These are phyloP conservation scores for Hozukius guyotensis DNA, from an alignment of 2,797 vertebrate species.

Conservation along the genomic window DNA sequence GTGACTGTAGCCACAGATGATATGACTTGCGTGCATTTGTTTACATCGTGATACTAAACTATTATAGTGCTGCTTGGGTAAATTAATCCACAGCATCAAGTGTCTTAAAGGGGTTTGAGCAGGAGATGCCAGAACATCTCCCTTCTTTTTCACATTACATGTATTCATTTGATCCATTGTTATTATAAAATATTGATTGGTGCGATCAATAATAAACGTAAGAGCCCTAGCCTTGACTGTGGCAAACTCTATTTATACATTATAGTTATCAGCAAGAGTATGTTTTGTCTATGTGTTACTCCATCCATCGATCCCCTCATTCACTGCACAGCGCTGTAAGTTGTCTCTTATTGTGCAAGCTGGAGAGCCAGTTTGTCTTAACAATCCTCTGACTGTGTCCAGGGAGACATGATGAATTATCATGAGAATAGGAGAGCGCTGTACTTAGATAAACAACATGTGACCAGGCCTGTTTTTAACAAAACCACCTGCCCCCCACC, in stretches of 20 bases:
- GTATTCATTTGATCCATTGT: not conserved
- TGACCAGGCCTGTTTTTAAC: slow-evolving; percentile 54
- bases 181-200: not conserved
- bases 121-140: not conserved
- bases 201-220: not conserved
- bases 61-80: not conserved
- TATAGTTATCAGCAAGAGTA: not conserved
- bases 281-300: not conserved
- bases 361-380: not conserved
- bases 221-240: not conserved
- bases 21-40: slow-evolving; percentile 24
- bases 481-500: slow-evolving; percentile 30
- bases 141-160: not conserved
- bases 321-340: not conserved
- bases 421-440: slow-evolving; percentile 51
- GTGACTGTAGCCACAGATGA: slow-evolving; percentile 24
- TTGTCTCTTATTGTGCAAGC: not conserved
- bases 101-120: not conserved
- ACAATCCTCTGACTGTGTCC: slow-evolving; percentile 7
- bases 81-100: slow-evolving; percentile 7
- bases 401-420: slow-evolving; percentile 43
- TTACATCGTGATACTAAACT: slow-evolving; percentile 12
- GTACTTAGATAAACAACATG: slow-evolving; percentile 62
- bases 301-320: not conserved
- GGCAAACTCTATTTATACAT: not conserved